Evolutionary conservation across 2,797 vertebrate genomes (phyloP).

Genomic region (Botia almorhae): DNA sequence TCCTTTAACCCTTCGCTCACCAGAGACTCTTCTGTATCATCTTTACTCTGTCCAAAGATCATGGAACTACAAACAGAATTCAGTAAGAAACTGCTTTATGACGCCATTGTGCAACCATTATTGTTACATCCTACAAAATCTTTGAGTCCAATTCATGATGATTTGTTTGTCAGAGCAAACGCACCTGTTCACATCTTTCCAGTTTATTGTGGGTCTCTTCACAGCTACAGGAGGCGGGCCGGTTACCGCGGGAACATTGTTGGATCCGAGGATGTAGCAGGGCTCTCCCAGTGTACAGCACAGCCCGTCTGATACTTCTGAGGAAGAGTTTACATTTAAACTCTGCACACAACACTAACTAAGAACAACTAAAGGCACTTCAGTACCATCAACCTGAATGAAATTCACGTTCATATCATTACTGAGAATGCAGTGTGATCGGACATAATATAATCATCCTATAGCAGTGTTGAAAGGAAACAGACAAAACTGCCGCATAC

Average conservation of each 20-base stretch:
- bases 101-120: not conserved
- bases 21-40: constrained; percentile 61
- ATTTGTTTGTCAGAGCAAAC: not conserved
- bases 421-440: too few relatives aligned
- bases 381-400: too few relatives aligned
- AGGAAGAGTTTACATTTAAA: constrained; percentile 8
- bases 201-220: constrained; percentile 72
- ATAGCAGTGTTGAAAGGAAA: too few relatives aligned
- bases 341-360: not conserved
- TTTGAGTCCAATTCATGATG: not conserved
- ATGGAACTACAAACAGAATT: constrained; percentile 68
- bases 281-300: constrained; percentile 77
- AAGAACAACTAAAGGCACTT: not conserved
- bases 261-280: constrained; percentile 62
- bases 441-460: too few relatives aligned
- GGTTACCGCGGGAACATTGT: constrained; percentile 4
- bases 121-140: not conserved
- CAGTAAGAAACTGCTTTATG: not conserved
- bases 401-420: too few relatives aligned
- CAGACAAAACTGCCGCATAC: too few relatives aligned
- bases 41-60: constrained; percentile 62
- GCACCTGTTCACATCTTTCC: constrained; percentile 80
- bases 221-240: constrained; percentile 58
- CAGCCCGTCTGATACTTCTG: constrained; percentile 76
- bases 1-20: constrained; percentile 81